phyloP scores from a whole-genome alignment of 2,888 invertebrate genomes.

The Epiblema foenella region DNA sequence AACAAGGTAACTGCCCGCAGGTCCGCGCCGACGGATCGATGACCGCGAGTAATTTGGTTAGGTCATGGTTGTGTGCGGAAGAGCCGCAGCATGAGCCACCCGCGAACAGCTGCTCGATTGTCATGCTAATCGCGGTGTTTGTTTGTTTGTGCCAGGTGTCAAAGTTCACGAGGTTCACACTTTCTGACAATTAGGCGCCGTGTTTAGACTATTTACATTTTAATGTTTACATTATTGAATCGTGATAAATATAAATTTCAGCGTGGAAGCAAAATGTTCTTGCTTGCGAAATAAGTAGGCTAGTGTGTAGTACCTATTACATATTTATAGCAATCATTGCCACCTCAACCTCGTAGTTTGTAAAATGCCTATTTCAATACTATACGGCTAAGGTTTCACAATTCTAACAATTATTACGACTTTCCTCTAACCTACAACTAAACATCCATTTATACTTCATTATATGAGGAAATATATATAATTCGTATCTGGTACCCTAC shows the following conservation, averaged over 20 bases:
- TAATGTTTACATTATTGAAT: background rate
- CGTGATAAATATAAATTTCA: background rate
- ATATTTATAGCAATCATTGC: background rate
- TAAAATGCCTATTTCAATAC: background rate
- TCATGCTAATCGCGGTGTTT: conserved; percentile 50
- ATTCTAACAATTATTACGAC: conserved; percentile 1
- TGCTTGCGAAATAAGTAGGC: background rate
- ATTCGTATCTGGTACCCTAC: background rate
- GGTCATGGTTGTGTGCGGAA: conserved; percentile 71
- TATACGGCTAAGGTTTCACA: background rate
- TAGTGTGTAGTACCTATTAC: too few species aligned
- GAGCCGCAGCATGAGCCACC: conserved; percentile 41
- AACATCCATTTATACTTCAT: background rate
- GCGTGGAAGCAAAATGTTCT: background rate
- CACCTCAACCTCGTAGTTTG: background rate
- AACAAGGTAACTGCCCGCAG: conserved; percentile 86
- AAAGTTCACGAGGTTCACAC: conserved; percentile 59
- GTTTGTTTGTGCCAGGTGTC: conserved; percentile 48
- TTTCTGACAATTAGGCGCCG: conserved; percentile 7
- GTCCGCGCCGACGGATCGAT: conserved; percentile 46
- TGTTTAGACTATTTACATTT: conserved; percentile 31
- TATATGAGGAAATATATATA: background rate
- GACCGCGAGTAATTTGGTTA: conserved; percentile 58
- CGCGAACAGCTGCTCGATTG: conserved; percentile 47
- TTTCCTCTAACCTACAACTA: background rate